Percentiles rank a stretch among this genome's conserved stretches.
Evolutionary conservation across 2,888 invertebrate genomes (phyloP).

Genomic region (Ennomos fuscantarius): DNA sequence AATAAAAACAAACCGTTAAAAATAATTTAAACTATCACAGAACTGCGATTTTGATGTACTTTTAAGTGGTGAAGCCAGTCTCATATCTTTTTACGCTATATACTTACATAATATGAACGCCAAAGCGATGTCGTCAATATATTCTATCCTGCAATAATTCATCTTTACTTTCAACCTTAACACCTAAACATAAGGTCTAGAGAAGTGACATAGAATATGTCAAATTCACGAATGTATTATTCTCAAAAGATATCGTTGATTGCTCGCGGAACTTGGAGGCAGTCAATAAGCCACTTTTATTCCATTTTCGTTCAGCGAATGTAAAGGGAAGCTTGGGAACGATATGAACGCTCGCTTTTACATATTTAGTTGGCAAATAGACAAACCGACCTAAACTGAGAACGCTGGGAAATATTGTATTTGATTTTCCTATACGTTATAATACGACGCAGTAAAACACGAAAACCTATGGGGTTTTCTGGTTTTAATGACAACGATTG

Average conservation of each 20-base stretch:
- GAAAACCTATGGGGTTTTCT: too few relatives aligned
- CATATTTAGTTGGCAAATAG: constrained; percentile 37
- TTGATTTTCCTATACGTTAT: constrained; percentile 17
- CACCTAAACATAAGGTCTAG: not conserved
- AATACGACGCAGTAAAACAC: not conserved
- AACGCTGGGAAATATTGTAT: constrained; percentile 26
- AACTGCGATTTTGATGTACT: not conserved
- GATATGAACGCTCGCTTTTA: constrained; percentile 29
- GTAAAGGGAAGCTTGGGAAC: constrained; percentile 21
- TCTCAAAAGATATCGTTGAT: constrained; percentile 35
- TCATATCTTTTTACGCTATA: not conserved
- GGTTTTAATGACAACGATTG: too few relatives aligned
- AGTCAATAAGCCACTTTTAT: constrained; percentile 38
- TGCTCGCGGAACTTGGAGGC: constrained; percentile 28
- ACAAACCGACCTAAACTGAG: constrained; percentile 25
- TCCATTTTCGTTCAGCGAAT: constrained; percentile 31
- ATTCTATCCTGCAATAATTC: not conserved
- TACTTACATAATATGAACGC: not conserved
- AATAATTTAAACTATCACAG: not conserved
- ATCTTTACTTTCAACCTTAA: not conserved
- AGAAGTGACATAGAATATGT: constrained; percentile 1
- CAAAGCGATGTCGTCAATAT: not conserved
- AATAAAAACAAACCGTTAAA: too few relatives aligned
- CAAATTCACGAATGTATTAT: constrained; percentile 11
- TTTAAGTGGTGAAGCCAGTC: not conserved